Conservation (phyloP, 2,797 vertebrate genomes). For the Intellagama lesueurii region DNA sequence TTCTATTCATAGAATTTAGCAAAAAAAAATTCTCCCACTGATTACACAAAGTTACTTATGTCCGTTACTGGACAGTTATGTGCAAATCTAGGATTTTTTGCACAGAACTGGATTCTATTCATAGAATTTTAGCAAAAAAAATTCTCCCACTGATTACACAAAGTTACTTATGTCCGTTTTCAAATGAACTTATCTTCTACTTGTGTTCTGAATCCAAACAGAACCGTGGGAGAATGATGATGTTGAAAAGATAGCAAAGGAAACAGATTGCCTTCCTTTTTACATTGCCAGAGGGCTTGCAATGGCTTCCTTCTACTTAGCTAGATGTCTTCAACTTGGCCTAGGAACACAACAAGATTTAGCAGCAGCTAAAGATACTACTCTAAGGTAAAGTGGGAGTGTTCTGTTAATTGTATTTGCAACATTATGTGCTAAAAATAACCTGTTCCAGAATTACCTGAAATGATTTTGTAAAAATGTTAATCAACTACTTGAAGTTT, state of each 20-base stretch:
- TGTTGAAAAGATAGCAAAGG: conserved; percentile 67
- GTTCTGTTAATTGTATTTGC: not conserved
- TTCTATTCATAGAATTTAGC: not conserved
- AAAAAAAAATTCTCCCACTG: not conserved
- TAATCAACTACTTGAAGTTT: conserved; percentile 4
- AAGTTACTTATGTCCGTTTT: not conserved
- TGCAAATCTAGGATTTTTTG: not conserved
- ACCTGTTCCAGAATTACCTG: not conserved
- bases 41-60: not conserved
- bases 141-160: not conserved
- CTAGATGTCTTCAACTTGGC: conserved; percentile 82
- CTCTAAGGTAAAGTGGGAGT: conserved; percentile 72
- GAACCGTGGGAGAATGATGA: conserved; percentile 73
- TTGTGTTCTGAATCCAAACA: conserved; percentile 59
- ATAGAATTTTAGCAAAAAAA: not conserved
- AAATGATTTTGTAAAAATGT: not conserved
- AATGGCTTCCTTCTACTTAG: conserved; percentile 82
- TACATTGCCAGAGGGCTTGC: conserved; percentile 79
- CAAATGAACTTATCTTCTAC: conserved; percentile 16
- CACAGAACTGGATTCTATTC: not conserved
- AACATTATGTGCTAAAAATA: not conserved
- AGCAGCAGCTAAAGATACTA: conserved; percentile 73
- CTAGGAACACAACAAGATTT: conserved; percentile 74
- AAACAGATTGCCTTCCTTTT: conserved; percentile 75
- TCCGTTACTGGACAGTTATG: not conserved